Evolutionary conservation across 1,140 invertebrate species (phyloP), one percentile per base, ranked within the genome.

Genomic region (Pseudoatta argentina): DNA sequence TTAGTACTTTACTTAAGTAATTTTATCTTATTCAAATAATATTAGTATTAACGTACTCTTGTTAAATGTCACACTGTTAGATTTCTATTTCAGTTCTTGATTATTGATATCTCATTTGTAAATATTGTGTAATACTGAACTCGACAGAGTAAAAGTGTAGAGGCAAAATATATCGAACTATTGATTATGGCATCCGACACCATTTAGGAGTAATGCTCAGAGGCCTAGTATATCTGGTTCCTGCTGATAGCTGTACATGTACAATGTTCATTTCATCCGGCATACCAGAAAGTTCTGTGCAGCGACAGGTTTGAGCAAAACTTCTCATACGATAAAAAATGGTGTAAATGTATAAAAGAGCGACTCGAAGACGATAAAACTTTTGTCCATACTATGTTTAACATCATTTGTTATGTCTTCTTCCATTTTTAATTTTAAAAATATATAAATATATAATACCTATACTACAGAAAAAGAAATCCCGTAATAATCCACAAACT

Each of bases 271-370:
- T 78, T 59, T 14, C 18, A 44, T 18, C 64, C 24, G 14, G 44
- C 24, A 34, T 72, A 14, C 44, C 53, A 66, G 34, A 18, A 79
- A 75, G 57, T 44, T 76, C n/a, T 78, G 18, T 61, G 86, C 64
- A 71, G 55, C 86, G 53, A 39, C 30, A 59, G 69, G 66, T 88
- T 53, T 92, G 89, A 90, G 89, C 91, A 91, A 91, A 91, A 92
- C 14, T 73, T 67, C 87, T 71, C 21, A 34, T 76, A 72, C 67
- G 71, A 89, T 92, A 91, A 67, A 90, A 93, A 93, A 92, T 83
- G 39, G 89, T 93, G 92, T 91, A 94, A 94, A 94, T 93, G 90
- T 94, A 93, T 92, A 93, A 94, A 94, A 94, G 87, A 89, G 86
- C 83, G 73, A 88, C 57, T 85, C 64, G 51, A 87, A 66, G 76